Evolutionary conservation across 2,888 invertebrate genomes (phyloP), one percentile per base, ranked within the genome.

Genomic region (Drosophila limbata): DNA sequence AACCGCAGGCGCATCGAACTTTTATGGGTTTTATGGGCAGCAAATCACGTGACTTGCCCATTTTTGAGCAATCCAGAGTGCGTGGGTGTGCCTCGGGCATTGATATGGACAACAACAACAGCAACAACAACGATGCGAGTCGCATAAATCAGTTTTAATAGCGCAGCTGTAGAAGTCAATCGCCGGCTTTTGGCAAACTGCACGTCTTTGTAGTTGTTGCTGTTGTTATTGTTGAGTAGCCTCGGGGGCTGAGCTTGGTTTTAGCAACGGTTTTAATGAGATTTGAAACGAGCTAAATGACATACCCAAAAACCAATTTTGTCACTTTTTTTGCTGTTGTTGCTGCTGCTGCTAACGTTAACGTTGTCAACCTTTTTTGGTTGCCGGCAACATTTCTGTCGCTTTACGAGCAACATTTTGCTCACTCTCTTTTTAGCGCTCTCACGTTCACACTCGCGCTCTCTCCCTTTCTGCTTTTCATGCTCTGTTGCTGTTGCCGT

Each of bases 21-120:
- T 84, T 84, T 83, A 79, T 79, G 81, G 53, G 35, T 61, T 65
- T 77, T 70, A 77, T 70, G 73, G 73, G 60, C 73, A 77, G 73
- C 76, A 69, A 85, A 84, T 79, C 84, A 84, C 83, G 85, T 84
- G 84, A 84, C 84, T 79, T 75, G 83, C 84, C 85, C 85, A 83
- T 69, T 83, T 83, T 82, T 67, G 74, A 73, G 79, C 74, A 66
- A 69, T 76, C 62, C 57, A 48, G 37, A 60, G 65, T 78, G 83
- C 63, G 76, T 79, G 85, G 85, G 84, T 80, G 85, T 69, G 83
- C 68, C 79, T 35, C 47, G 37, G 75, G 56, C 69, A 73, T 66
- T 71, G 70, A 60, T 62, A 72, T 52, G 51, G 31, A 19, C 13
- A 39, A n/a, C 10, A 13, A 11, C n/a, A 9, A n/a, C 48, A 21